These are phyloP conservation scores for Drosophila testacea DNA, from an alignment of 2,888 invertebrate genomes.

Conservation along the genomic window DNA sequence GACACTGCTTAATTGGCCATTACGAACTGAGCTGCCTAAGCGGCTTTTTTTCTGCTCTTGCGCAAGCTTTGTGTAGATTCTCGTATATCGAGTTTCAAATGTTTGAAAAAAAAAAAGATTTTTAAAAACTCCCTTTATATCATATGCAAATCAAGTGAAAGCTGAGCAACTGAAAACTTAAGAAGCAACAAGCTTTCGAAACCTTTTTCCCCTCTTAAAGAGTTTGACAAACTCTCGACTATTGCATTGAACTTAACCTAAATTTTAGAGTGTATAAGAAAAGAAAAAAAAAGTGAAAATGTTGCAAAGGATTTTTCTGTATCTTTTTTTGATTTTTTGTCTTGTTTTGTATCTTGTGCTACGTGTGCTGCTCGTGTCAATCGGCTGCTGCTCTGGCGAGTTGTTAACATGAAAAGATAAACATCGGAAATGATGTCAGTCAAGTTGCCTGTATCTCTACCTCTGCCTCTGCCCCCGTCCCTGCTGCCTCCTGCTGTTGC, in stretches of 20 bases:
- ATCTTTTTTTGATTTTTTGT: background rate
- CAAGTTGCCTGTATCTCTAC: constrained; percentile 50
- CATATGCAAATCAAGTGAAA: constrained; percentile 81
- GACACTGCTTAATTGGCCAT: constrained; percentile 77
- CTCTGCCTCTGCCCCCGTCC: background rate
- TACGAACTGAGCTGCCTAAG: constrained; percentile 61
- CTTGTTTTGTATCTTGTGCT: constrained; percentile 27
- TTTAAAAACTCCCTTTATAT: constrained; percentile 54
- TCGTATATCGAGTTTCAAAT: constrained; percentile 52
- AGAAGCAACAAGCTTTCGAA: constrained; percentile 48
- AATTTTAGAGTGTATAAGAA: constrained; percentile 4
- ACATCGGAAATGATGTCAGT: constrained; percentile 82
- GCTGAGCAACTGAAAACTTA: constrained; percentile 42
- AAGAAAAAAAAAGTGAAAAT: constrained; percentile 37
- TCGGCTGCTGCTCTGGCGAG: constrained; percentile 36
- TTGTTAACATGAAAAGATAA: constrained; percentile 80
- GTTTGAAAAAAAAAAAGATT: constrained; percentile 31
- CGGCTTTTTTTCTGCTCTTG: constrained; percentile 53
- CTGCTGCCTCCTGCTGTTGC: constrained; percentile 9
- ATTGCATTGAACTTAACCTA: constrained; percentile 49
- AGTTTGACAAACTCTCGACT: constrained; percentile 16
- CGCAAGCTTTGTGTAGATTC: constrained; percentile 51
- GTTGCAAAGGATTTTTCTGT: constrained; percentile 3
- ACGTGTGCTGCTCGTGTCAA: constrained; percentile 32
- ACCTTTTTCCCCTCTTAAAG: constrained; percentile 1